Percentiles rank a stretch among this genome's conserved stretches.
Evolutionary conservation across 2,113 vertebrate genomes (phyloP).

Genomic region (Mus pahari): DNA sequence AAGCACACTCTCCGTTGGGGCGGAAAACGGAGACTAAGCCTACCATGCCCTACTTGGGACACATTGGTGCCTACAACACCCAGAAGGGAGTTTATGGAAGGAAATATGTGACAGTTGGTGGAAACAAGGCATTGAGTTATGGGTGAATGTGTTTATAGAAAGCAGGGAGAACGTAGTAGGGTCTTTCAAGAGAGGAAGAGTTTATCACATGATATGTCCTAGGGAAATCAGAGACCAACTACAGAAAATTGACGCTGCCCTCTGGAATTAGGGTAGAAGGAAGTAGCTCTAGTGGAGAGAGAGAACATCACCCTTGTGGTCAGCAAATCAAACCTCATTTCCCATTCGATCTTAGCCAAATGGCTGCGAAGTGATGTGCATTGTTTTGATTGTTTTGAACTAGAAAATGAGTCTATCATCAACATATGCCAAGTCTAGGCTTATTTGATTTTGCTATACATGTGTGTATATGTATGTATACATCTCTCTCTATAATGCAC

Average conservation of each 20-base stretch:
- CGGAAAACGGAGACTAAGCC: not conserved
- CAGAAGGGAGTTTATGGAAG: not conserved
- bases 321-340: not conserved
- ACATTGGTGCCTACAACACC: too few species aligned
- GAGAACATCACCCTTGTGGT: not conserved
- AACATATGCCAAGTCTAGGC: not conserved
- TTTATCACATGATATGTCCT: not conserved
- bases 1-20: not conserved
- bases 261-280: not conserved
- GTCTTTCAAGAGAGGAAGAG: not conserved
- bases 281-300: not conserved
- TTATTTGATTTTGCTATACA: not conserved
- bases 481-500: not conserved
- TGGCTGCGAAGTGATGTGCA: not conserved
- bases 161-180: not conserved
- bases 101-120: not conserved
- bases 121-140: not conserved
- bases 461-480: not conserved
- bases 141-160: not conserved
- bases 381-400: slow-evolving; percentile 6
- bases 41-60: not conserved
- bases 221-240: not conserved
- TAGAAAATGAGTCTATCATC: not conserved
- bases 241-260: not conserved
- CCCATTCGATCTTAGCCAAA: not conserved